Evolutionary conservation across 2,888 invertebrate genomes (phyloP).

Genomic region (Neocrepidodera transversa): DNA sequence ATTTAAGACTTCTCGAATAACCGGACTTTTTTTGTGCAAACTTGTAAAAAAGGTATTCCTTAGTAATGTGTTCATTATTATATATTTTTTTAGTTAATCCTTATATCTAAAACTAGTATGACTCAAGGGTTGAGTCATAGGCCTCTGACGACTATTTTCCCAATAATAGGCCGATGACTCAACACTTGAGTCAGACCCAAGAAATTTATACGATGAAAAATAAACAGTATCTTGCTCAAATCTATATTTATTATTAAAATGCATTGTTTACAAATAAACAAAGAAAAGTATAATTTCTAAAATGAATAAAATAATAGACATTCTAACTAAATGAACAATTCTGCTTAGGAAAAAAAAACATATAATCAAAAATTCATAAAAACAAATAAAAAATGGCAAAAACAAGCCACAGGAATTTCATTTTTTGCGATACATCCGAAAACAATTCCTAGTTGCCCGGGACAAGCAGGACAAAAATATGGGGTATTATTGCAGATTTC

Average conservation of each 20-base stretch:
- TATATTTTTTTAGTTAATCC: conserved; percentile 4
- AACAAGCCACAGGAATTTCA: background rate
- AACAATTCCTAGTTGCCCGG: background rate
- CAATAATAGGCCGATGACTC: too few relatives aligned
- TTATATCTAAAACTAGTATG: background rate
- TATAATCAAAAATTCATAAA: background rate
- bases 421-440: too few relatives aligned
- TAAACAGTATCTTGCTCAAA: background rate
- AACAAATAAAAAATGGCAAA: conserved; percentile 2
- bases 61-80: background rate
- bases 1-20: conserved; percentile 10
- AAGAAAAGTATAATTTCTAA: background rate
- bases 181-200: background rate
- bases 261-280: background rate
- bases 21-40: conserved; percentile 8
- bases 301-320: background rate
- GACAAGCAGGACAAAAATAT: conserved; percentile 6
- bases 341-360: background rate
- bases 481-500: background rate
- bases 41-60: background rate
- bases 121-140: background rate
- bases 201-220: background rate
- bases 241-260: background rate
- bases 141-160: too few relatives aligned
- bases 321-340: background rate